Evolutionary conservation across 2,113 vertebrate genomes (phyloP).

Genomic region (Mungos mungo): DNA sequence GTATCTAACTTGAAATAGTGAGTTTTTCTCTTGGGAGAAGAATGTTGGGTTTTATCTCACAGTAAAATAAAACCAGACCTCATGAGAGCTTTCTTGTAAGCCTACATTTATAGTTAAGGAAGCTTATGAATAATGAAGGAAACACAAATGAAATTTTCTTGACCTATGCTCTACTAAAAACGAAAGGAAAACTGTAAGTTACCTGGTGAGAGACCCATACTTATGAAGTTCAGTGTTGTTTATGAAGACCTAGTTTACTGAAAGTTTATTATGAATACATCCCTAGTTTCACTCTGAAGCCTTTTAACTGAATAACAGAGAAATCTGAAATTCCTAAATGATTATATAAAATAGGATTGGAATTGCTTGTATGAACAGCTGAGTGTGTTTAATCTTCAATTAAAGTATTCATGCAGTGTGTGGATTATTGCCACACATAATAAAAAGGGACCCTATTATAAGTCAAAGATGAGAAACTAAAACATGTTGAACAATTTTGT

Average conservation of each 20-base stretch:
- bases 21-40: constrained; percentile 3
- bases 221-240: neutral
- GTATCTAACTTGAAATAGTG: neutral
- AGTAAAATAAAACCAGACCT: neutral
- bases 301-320: neutral
- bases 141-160: neutral
- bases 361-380: neutral
- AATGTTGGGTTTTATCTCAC: neutral
- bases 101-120: neutral
- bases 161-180: neutral
- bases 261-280: neutral
- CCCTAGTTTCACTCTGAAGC: neutral
- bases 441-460: neutral
- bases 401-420: neutral
- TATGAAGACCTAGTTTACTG: neutral
- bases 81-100: neutral
- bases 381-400: neutral
- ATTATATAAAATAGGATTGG: constrained; percentile 21
- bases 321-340: neutral
- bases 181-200: neutral
- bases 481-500: neutral
- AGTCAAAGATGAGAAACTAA: constrained; percentile 33
- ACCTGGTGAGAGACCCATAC: neutral
- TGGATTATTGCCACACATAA: neutral
- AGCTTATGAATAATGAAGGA: neutral